phyloP scores from a whole-genome alignment of 2,797 vertebrate species.

The Mycteria americana region DNA sequence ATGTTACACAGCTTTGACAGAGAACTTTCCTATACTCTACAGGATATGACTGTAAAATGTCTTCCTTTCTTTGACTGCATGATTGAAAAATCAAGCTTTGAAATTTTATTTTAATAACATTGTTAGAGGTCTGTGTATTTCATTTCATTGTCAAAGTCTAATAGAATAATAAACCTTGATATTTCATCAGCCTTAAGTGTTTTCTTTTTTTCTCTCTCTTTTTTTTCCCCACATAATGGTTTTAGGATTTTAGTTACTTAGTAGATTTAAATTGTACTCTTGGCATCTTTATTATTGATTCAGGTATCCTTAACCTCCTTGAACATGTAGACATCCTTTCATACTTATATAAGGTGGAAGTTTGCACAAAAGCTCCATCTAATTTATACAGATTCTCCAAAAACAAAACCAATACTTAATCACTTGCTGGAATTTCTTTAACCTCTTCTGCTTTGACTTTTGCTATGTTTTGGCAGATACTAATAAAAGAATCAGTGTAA shows the following conservation, averaged over 20 bases:
- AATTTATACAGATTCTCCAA: background rate
- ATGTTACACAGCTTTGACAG: slow-evolving; percentile 23
- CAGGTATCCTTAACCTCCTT: slow-evolving; percentile 5
- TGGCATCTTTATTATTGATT: slow-evolving; percentile 25
- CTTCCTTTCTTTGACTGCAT: slow-evolving; percentile 42
- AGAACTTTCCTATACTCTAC: slow-evolving; percentile 34
- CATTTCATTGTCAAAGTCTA: slow-evolving; percentile 52
- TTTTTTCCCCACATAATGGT: slow-evolving; percentile 11
- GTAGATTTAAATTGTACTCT: slow-evolving; percentile 39
- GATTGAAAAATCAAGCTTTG: slow-evolving; percentile 57
- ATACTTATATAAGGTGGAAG: background rate
- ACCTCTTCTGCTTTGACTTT: background rate
- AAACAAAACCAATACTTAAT: background rate
- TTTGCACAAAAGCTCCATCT: slow-evolving; percentile 1
- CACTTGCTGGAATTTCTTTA: background rate
- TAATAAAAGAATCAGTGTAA: background rate
- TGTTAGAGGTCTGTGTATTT: slow-evolving; percentile 32
- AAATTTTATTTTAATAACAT: slow-evolving; percentile 63
- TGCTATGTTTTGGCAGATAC: background rate
- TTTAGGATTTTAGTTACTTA: slow-evolving; percentile 48
- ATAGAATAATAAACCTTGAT: slow-evolving; percentile 60
- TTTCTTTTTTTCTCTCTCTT: slow-evolving; percentile 1
- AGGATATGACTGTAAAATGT: slow-evolving; percentile 29
- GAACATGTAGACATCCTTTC: background rate
- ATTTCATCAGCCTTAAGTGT: slow-evolving; percentile 60